Evolutionary conservation across 1,140 invertebrate species (phyloP).

Genomic region (Trachymyrmex septentrionalis): DNA sequence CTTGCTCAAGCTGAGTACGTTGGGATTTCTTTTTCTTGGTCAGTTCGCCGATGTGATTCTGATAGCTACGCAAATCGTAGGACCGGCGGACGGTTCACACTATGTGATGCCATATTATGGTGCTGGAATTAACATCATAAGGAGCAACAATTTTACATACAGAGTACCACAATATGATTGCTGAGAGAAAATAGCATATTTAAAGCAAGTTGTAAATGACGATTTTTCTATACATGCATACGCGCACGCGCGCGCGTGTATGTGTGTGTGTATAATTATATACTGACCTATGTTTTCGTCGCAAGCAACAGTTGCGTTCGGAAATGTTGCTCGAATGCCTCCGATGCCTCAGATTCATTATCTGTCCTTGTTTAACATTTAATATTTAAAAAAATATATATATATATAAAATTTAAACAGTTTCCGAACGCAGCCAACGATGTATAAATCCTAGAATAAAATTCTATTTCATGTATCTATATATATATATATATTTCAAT

Average conservation of each 20-base stretch:
- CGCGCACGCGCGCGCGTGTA: rapidly evolving
- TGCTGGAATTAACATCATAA: slow-evolving; percentile 92
- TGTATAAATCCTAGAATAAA: slow-evolving; percentile 68
- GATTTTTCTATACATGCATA: background rate
- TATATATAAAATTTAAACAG: too few species aligned
- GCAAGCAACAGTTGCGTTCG: slow-evolving; percentile 47
- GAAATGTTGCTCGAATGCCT: too few species aligned
- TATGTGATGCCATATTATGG: slow-evolving; percentile 98
- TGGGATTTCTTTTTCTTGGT: slow-evolving; percentile 98
- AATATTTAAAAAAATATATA: too few species aligned
- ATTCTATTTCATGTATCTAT: slow-evolving; percentile 56
- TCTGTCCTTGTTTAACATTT: too few species aligned
- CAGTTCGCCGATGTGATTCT: slow-evolving; percentile 98
- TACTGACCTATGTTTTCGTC: slow-evolving; percentile 59
- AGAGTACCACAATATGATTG: slow-evolving; percentile 94
- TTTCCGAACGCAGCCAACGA: slow-evolving; percentile 37
- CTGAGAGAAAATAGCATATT: slow-evolving; percentile 79
- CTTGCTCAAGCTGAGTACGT: slow-evolving; percentile 96
- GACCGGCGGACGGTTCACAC: slow-evolving; percentile 98
- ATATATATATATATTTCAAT: slow-evolving; percentile 47
- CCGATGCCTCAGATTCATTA: too few species aligned
- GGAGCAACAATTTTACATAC: slow-evolving; percentile 95
- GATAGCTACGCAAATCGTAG: slow-evolving; percentile 96
- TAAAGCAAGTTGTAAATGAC: background rate
- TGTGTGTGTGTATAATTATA: slow-evolving; percentile 35